Percentiles rank a stretch among this genome's conserved stretches.
Evolutionary conservation across 2,888 invertebrate genomes (phyloP).

Genomic region (Metopia argyrocephala): DNA sequence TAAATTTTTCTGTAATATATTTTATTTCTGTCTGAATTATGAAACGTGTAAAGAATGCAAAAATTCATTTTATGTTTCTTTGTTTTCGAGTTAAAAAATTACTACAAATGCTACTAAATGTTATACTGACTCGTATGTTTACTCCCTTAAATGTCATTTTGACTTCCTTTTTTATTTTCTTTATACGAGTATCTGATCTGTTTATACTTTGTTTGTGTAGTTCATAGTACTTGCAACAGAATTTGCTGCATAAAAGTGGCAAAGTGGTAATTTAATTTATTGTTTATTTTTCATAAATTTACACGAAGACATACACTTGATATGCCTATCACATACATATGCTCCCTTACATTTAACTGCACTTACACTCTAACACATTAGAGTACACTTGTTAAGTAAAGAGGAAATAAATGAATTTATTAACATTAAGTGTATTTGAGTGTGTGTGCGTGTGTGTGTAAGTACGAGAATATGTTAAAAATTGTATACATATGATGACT

Average conservation of each 20-base stretch:
- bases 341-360: neutral
- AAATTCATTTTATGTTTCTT: neutral
- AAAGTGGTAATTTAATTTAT: constrained; percentile 75
- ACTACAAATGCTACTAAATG: neutral
- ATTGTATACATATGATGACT: constrained; percentile 17
- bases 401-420: neutral
- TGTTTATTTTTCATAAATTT: constrained; percentile 71
- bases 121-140: constrained; percentile 6
- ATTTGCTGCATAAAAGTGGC: constrained; percentile 65
- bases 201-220: neutral
- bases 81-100: neutral
- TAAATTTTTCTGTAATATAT: too few species aligned
- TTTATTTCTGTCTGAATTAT: neutral
- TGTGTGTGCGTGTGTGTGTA: neutral
- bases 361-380: neutral
- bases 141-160: constrained; percentile 20
- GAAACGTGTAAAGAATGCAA: constrained; percentile 22
- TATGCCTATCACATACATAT: neutral
- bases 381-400: neutral
- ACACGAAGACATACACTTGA: neutral
- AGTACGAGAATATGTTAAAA: neutral
- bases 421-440: constrained; percentile 17
- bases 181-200: neutral
- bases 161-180: neutral
- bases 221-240: constrained; percentile 11